Base-by-base conservation (phyloP, 1,140 invertebrate genomes). In the Amyelois transitella region DNA sequence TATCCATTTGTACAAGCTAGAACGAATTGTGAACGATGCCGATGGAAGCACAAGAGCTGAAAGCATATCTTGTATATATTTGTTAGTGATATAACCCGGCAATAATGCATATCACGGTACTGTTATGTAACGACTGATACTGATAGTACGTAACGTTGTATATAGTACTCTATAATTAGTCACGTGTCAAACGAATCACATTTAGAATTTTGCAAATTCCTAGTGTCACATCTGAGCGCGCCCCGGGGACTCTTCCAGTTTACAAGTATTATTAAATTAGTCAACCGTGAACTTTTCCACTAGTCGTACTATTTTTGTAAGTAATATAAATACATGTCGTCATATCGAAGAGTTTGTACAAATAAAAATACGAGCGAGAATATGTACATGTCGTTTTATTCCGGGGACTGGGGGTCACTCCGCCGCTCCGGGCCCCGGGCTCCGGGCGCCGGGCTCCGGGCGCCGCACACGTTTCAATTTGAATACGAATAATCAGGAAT, bases 351-450 rank as follows among this genome's bases (percentile, higher is more conserved):
- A 55, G 53, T 67, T 72, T 63, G 67, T 72, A 67, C 69, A 78
- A 86, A 88, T 86, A 81, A 89, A 86, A 85, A 77, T 70, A 84
- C 74, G 62, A 69, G 79, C 77, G 74, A 79, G 76, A 88, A 82
- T 89, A 89, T 89, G 84, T 89, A 89, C 86, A 88, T 78, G 79
- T 88, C n/a, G 32, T 38, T 87, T 88, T 77, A 80, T 84, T 84
- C 68, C 75, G 70, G 75, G 65, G 62, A 61, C 64, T 60, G 64
- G 60, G n/a, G n/a, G n/a, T n/a, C n/a, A n/a, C n/a, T n/a, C n/a
- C n/a, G n/a, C n/a, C n/a, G 58, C 48, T 57, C 64, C 22, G 32
- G 72, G 65, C 63, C 60, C 60, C 74, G 76, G 61, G 67, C 67
- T 53, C 68, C 75, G 70, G 75, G 65, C 60, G 62, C 64, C 62